Evolutionary conservation across 2,888 invertebrate species (phyloP).

Genomic region (Cosmopolites sordidus): DNA sequence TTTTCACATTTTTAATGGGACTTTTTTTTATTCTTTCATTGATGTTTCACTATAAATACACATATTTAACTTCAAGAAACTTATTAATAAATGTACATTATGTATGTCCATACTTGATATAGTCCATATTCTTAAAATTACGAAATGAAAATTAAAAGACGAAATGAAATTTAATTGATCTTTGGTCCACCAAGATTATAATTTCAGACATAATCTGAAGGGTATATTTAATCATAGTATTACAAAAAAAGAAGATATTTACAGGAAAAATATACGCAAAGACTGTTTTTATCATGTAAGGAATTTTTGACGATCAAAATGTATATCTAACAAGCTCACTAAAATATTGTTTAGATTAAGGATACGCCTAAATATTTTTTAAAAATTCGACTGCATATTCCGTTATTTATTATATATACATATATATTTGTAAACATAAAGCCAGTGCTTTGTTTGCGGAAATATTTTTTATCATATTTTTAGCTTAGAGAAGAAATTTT

Average conservation of each 20-base stretch:
- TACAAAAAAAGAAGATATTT: not conserved
- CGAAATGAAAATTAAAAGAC: no score
- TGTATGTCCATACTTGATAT: no score
- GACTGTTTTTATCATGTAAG: not conserved
- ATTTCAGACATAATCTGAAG: no score
- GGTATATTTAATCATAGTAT: no score
- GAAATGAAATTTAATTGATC: no score
- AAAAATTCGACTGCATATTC: constrained; percentile 6
- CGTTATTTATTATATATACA: constrained; percentile 6
- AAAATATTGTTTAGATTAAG: not conserved
- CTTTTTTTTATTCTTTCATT: not conserved
- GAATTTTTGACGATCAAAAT: not conserved
- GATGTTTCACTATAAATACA: not conserved
- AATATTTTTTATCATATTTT: not conserved
- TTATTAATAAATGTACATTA: no score
- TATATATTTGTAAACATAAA: constrained; percentile 1
- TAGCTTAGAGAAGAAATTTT: not conserved
- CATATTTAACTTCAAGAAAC: no score
- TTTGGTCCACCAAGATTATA: no score
- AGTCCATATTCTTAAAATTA: no score
- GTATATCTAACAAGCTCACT: not conserved
- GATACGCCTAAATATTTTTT: constrained; percentile 6
- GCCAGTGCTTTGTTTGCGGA: constrained; percentile 1
- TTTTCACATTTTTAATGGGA: no score
- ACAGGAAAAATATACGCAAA: not conserved